Evolutionary conservation across 1,140 invertebrate genomes (phyloP).

Genomic region (Euwallacea fornicatus): DNA sequence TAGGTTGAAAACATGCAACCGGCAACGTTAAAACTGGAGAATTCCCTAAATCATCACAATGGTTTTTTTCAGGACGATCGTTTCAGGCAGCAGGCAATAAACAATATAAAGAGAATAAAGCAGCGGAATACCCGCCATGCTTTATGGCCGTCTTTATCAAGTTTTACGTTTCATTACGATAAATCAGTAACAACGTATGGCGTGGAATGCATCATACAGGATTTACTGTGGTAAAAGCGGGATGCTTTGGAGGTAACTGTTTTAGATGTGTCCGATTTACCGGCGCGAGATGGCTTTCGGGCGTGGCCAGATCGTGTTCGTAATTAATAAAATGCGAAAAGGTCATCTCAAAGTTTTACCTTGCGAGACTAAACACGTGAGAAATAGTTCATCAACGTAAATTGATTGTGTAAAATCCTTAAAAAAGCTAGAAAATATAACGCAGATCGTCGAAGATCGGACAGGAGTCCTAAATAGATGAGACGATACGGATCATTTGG

Average conservation of each 20-base stretch:
- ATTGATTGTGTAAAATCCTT: too few species aligned
- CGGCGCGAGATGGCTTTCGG: too few species aligned
- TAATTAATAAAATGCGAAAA: too few species aligned
- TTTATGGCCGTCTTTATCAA: constrained; percentile 40
- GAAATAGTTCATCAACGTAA: too few species aligned
- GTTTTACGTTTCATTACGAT: constrained; percentile 42
- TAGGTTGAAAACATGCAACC: constrained; percentile 11
- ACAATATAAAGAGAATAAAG: constrained; percentile 38
- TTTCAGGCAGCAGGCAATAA: constrained; percentile 36
- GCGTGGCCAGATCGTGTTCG: too few species aligned
- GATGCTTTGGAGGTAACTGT: constrained; percentile 33
- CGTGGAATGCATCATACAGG: constrained; percentile 29
- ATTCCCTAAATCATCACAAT: constrained; percentile 37
- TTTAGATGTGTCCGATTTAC: constrained; percentile 20
- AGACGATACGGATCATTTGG: too few species aligned
- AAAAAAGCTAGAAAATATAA: too few species aligned
- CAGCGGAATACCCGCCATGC: constrained; percentile 38
- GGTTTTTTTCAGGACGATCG: constrained; percentile 20
- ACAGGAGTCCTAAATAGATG: too few species aligned
- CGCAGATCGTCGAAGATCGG: too few species aligned
- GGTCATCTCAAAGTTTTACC: too few species aligned
- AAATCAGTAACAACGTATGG: constrained; percentile 36
- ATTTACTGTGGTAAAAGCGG: constrained; percentile 27
- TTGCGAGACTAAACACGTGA: too few species aligned
- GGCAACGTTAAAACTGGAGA: constrained; percentile 18